phyloP scores from a whole-genome alignment of 2,797 vertebrate species.

The Telmatherina bonti region DNA sequence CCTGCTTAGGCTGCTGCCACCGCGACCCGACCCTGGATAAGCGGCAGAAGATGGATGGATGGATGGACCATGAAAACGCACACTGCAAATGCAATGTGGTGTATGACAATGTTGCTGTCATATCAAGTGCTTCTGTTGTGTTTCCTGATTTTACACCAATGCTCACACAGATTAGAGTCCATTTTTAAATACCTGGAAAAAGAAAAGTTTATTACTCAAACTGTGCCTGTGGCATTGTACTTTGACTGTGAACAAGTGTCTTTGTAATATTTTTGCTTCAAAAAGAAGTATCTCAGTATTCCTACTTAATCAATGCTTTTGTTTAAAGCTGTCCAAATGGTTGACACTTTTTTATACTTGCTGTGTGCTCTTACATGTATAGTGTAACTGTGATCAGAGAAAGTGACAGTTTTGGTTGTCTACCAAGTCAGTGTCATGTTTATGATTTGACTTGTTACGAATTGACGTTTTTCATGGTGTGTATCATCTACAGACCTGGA shows the following conservation, averaged over 20 bases:
- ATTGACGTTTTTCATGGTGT: too few relatives aligned
- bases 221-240: slow-evolving; percentile 25
- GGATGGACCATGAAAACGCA: slow-evolving; percentile 64
- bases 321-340: slow-evolving; percentile 17
- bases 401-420: too few relatives aligned
- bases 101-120: slow-evolving; percentile 79
- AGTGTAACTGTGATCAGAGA: slow-evolving; percentile 58
- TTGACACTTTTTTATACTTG: too few relatives aligned
- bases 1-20: too few relatives aligned
- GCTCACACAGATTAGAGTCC: slow-evolving; percentile 39
- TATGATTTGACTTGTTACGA: too few relatives aligned
- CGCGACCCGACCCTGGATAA: too few relatives aligned
- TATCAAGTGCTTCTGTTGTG: slow-evolving; percentile 68
- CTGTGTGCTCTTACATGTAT: slow-evolving; percentile 23
- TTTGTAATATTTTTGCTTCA: slow-evolving; percentile 9
- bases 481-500: too few relatives aligned
- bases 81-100: slow-evolving; percentile 69
- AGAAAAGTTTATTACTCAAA: slow-evolving; percentile 32
- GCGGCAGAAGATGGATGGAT: too few relatives aligned
- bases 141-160: slow-evolving; percentile 70
- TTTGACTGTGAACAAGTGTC: slow-evolving; percentile 20
- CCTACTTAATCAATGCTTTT: slow-evolving; percentile 4
- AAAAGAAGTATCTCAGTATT: slow-evolving; percentile 9
- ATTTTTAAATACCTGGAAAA: slow-evolving; percentile 47
- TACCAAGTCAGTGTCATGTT: too few relatives aligned